Base-by-base conservation (phyloP, 2,113 vertebrate genomes). In the Oceanodroma tethys region DNA sequence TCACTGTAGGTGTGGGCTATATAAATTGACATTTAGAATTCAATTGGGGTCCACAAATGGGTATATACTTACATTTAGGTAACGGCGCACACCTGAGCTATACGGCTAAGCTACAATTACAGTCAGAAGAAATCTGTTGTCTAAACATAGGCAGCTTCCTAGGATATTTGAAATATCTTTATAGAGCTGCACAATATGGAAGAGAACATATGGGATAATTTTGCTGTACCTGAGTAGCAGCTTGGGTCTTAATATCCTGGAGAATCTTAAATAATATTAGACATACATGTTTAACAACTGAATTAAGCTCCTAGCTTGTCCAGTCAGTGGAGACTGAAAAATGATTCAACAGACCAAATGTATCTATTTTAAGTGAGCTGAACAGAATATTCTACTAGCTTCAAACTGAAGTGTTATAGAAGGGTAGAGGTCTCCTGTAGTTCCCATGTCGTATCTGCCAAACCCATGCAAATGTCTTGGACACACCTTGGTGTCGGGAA, bases 381-480 rank as follows among this genome's bases (percentile, higher is more conserved):
- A 73, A 72, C 10, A 65, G 22, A 88, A 40, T 82, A 38, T 32
- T 66, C 43, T 38, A 27, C 36, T 59, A 74, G 13, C 18, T 75
- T 60, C 62, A 68, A 83, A 75, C 16, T 25, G 29, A 45, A n/a
- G 13, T 2, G 1, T 67, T 74, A 21, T 32, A 67, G 38, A 74
- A 67, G 8, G 25, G 3, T 48, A 7, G 65, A n/a, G 12, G 21
- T 40, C 23, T 45, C n/a, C 25, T 82, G 16, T 32, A 60, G n/a
- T 48, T 65, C 29, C 20, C 1, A 0, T 42, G 42, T 36, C 1
- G 0, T n/a, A 42, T 56, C 30, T 47, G 16, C 40, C 55, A 79
- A 88, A 47, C 34, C 6, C 20, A 42, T 30, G 30, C 25, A 81
- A 63, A 56, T 27, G 17, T 27, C 32, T 74, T 59, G 36, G 26